A percentile compares a stretch with the other conserved stretches of the same genome.
Conservation (phyloP, 2,888 invertebrate species). For the Salticus scenicus region DNA sequence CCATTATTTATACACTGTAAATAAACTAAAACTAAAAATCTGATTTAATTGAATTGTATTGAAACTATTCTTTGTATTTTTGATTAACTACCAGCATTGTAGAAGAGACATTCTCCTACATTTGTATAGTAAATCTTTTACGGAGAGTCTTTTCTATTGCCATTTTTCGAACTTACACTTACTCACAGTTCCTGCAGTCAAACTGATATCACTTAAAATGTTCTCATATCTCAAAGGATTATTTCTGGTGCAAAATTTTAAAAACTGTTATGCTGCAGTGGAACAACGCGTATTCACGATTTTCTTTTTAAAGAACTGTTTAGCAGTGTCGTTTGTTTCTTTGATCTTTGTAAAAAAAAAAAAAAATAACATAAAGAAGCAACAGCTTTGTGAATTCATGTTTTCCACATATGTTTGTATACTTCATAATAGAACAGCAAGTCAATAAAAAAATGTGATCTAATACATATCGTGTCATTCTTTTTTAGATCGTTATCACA, state of each 20-base stretch:
- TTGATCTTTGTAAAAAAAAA: slow-evolving; percentile 57
- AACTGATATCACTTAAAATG: too few relatives aligned
- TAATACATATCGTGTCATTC: slow-evolving; percentile 50
- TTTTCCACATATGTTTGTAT: slow-evolving; percentile 67
- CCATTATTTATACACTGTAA: too few relatives aligned
- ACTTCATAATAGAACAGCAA: slow-evolving; percentile 56
- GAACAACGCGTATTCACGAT: background rate
- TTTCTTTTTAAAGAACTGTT: slow-evolving; percentile 18
- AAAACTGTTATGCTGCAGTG: background rate
- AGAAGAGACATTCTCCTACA: too few relatives aligned
- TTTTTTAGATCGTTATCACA: slow-evolving; percentile 38
- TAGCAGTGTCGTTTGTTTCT: slow-evolving; percentile 39
- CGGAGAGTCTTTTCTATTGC: too few relatives aligned
- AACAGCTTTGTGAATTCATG: slow-evolving; percentile 59
- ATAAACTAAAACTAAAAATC: too few relatives aligned
- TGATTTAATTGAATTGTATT: too few relatives aligned
- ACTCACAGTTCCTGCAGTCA: too few relatives aligned
- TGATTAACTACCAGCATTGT: too few relatives aligned
- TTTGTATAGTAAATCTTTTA: too few relatives aligned
- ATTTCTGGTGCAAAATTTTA: background rate
- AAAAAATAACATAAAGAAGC: background rate
- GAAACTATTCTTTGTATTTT: too few relatives aligned
- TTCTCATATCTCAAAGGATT: too few relatives aligned
- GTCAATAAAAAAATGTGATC: slow-evolving; percentile 52
- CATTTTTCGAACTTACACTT: too few relatives aligned